Conservation (phyloP, 2,888 invertebrate species). For the Peribatodes rhomboidaria region DNA sequence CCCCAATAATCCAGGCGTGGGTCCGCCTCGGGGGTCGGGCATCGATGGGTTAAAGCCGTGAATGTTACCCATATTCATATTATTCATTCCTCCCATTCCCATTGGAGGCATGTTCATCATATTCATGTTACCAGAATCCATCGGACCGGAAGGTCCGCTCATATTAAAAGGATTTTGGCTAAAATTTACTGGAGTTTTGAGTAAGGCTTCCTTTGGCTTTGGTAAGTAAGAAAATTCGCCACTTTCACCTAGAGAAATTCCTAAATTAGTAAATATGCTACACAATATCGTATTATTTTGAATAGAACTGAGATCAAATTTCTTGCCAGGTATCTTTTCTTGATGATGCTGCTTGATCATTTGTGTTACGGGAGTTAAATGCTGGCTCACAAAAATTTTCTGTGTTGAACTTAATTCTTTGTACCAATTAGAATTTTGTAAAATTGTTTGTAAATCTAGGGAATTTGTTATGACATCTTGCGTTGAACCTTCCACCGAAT, state of each 20-base stretch:
- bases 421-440: slow-evolving; percentile 90
- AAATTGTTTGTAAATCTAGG: slow-evolving; percentile 87
- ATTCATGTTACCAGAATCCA: slow-evolving; percentile 74
- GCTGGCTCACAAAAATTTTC: slow-evolving; percentile 90
- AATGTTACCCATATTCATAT: slow-evolving; percentile 76
- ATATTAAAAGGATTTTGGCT: slow-evolving; percentile 72
- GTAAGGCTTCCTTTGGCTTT: slow-evolving; percentile 79
- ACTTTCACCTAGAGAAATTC: slow-evolving; percentile 86
- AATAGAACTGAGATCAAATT: slow-evolving; percentile 83
- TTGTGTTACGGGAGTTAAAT: slow-evolving; percentile 88
- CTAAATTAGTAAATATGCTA: slow-evolving; percentile 88
- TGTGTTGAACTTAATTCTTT: slow-evolving; percentile 90
- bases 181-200: slow-evolving; percentile 77
- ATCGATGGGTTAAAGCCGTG: slow-evolving; percentile 76
- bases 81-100: slow-evolving; percentile 77
- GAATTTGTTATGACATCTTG: slow-evolving; percentile 71
- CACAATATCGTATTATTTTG: slow-evolving; percentile 83
- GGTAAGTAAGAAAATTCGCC: slow-evolving; percentile 84
- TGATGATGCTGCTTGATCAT: slow-evolving; percentile 88
- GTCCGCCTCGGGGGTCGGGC: slow-evolving; percentile 80
- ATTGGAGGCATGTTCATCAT: slow-evolving; percentile 69
- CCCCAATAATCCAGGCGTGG: slow-evolving; percentile 86
- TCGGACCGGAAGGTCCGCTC: slow-evolving; percentile 60
- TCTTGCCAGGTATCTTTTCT: slow-evolving; percentile 83
- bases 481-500: slow-evolving; percentile 58